Conservation (phyloP, 1,140 invertebrate genomes). For the Chionoecetes opilio region DNA sequence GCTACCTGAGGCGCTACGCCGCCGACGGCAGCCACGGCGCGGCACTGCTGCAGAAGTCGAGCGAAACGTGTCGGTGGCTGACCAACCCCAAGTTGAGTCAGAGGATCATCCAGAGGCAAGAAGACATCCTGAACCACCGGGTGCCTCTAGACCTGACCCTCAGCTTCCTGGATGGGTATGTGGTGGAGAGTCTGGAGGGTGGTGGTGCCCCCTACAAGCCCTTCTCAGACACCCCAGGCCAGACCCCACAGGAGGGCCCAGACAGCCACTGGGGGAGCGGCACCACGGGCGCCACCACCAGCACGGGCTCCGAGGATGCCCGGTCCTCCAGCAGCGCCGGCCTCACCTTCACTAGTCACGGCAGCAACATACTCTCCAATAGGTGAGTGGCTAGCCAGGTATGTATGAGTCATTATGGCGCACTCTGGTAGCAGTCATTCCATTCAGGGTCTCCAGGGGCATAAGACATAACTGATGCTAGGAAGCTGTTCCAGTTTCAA, state of each 20-base stretch:
- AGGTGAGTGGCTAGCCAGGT: slow-evolving; percentile 36
- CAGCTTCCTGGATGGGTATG: slow-evolving; percentile 69
- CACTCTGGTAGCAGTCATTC: too few species aligned
- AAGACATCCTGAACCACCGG: slow-evolving; percentile 53
- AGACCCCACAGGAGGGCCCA: background rate
- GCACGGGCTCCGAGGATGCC: slow-evolving; percentile 61
- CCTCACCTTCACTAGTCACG: slow-evolving; percentile 65
- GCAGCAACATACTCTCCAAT: background rate
- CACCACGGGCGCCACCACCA: background rate
- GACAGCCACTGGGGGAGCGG: background rate
- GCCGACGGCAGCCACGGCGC: background rate
- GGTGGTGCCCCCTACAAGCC: slow-evolving; percentile 57
- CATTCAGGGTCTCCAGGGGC: too few species aligned
- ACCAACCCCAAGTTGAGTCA: slow-evolving; percentile 55
- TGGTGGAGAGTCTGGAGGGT: slow-evolving; percentile 56
- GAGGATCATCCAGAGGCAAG: slow-evolving; percentile 52
- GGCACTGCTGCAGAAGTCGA: slow-evolving; percentile 36
- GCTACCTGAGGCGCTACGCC: slow-evolving; percentile 32
- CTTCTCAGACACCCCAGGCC: slow-evolving; percentile 38
- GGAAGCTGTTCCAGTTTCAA: too few species aligned
- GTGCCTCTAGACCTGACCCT: slow-evolving; percentile 56
- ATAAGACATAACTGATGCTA: too few species aligned
- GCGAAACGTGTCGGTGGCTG: slow-evolving; percentile 63
- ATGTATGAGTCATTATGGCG: too few species aligned
- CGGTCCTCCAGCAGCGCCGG: slow-evolving; percentile 62